Evolutionary conservation across 2,888 invertebrate species (phyloP).

Genomic region (Epicampocera succincta): DNA sequence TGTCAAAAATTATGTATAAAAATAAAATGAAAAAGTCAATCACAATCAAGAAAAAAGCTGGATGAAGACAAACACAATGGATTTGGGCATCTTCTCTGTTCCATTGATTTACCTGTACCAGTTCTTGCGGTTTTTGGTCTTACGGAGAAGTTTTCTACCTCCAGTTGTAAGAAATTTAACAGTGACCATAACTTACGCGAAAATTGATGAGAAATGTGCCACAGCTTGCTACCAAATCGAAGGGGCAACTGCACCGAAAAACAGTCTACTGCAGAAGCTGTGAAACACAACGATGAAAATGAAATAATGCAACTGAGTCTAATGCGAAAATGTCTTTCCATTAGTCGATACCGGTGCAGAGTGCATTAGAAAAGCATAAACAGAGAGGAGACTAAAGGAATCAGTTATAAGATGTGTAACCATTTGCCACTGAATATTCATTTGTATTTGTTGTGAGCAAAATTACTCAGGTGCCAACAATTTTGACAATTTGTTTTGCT

Average conservation of each 20-base stretch:
- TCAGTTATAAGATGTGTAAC: slow-evolving; percentile 52
- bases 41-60: not conserved
- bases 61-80: slow-evolving; percentile 36
- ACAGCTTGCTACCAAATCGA: slow-evolving; percentile 67
- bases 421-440: slow-evolving; percentile 64
- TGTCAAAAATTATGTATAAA: slow-evolving; percentile 11
- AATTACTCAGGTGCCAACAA: slow-evolving; percentile 73
- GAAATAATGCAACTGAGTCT: slow-evolving; percentile 50
- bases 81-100: slow-evolving; percentile 21
- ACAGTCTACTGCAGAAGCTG: slow-evolving; percentile 66
- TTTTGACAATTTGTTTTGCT: slow-evolving; percentile 72
- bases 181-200: slow-evolving; percentile 79
- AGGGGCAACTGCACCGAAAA: slow-evolving; percentile 41
- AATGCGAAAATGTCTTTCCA: slow-evolving; percentile 49
- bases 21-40: slow-evolving; percentile 26
- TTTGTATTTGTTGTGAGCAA: slow-evolving; percentile 41
- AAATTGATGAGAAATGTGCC: slow-evolving; percentile 74
- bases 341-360: slow-evolving; percentile 37
- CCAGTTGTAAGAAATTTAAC: slow-evolving; percentile 45
- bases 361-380: not conserved
- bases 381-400: slow-evolving; percentile 2
- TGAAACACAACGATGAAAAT: slow-evolving; percentile 52
- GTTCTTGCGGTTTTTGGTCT: slow-evolving; percentile 27
- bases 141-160: slow-evolving; percentile 5
- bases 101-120: slow-evolving; percentile 33